These are phyloP conservation scores for Rhagoletis pomonella DNA, from an alignment of 1,140 invertebrate species.

Conservation along the genomic window DNA sequence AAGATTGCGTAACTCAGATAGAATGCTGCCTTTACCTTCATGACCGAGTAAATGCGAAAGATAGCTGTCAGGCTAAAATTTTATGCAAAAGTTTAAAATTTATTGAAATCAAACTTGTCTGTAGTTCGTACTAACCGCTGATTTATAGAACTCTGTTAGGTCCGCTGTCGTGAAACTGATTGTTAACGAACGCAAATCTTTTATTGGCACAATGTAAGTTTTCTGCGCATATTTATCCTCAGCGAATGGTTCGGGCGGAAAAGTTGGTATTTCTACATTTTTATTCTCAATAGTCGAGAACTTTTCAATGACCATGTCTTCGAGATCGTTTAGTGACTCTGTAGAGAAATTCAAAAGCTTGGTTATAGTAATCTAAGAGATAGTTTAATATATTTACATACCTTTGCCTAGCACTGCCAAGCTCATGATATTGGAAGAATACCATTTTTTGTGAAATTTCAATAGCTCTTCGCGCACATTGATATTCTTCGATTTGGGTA, in stretches of 20 bases:
- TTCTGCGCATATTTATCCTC: conserved; percentile 80
- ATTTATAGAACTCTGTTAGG: conserved; percentile 86
- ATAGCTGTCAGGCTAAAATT: conserved; percentile 87
- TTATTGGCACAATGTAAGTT: conserved; percentile 90
- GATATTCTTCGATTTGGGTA: conserved; percentile 87
- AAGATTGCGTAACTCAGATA: conserved; percentile 88
- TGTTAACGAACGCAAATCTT: conserved; percentile 91
- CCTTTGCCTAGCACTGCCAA: conserved; percentile 89
- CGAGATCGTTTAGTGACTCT: conserved; percentile 91
- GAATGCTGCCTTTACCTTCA: conserved; percentile 94
- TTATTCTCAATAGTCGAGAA: conserved; percentile 90
- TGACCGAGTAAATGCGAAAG: conserved; percentile 95
- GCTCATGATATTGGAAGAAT: conserved; percentile 96
- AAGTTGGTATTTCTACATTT: conserved; percentile 81
- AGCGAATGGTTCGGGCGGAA: conserved; percentile 88
- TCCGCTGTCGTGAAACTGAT: conserved; percentile 94
- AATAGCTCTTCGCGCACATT: conserved; percentile 90
- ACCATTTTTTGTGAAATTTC: conserved; percentile 93
- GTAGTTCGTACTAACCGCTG: conserved; percentile 80
- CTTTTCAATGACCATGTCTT: conserved; percentile 84
- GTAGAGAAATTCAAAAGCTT: conserved; percentile 46
- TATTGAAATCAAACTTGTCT: background rate
- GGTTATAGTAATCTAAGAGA: background rate
- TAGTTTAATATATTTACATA: conserved; percentile 51
- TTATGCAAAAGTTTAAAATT: conserved; percentile 40